These are phyloP conservation scores for Diadema setosum DNA, from an alignment of 35 echinoderm and acorn worm genomes.

Conservation along the genomic window DNA sequence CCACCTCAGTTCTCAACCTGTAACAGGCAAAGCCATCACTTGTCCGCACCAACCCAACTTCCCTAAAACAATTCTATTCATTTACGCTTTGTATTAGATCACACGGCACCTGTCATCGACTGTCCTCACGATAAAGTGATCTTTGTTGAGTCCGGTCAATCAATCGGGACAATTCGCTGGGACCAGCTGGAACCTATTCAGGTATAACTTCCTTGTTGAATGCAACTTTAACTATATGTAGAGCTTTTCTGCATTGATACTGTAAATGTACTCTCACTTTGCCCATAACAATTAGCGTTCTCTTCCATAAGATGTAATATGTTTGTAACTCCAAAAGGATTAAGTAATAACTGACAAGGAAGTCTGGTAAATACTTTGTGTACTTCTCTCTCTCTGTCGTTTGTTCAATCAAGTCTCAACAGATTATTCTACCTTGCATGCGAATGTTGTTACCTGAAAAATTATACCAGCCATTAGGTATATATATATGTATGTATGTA, in stretches of 20 bases:
- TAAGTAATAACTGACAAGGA: neutral
- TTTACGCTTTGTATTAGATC: neutral
- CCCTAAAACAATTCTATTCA: neutral
- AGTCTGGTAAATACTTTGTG: neutral
- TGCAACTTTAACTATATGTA: neutral
- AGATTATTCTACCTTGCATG: no score
- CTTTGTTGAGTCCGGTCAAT: neutral
- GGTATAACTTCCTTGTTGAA: neutral
- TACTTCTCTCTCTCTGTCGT: no score
- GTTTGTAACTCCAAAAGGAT: neutral
- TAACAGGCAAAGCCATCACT: neutral
- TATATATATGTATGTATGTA: no score
- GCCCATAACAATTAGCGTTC: neutral
- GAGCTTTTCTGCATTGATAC: neutral
- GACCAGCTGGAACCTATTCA: neutral
- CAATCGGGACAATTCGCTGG: neutral
- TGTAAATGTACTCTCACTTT: neutral
- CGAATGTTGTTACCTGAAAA: no score
- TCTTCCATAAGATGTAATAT: neutral
- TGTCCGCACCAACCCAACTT: neutral
- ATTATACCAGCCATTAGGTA: no score
- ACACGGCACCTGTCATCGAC: neutral
- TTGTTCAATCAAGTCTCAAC: no score
- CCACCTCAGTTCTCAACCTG: neutral
- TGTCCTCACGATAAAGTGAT: neutral